Evolutionary conservation across 1,140 invertebrate species (phyloP), one percentile per base, ranked within the genome.

Genomic region (Formica exsecta): DNA sequence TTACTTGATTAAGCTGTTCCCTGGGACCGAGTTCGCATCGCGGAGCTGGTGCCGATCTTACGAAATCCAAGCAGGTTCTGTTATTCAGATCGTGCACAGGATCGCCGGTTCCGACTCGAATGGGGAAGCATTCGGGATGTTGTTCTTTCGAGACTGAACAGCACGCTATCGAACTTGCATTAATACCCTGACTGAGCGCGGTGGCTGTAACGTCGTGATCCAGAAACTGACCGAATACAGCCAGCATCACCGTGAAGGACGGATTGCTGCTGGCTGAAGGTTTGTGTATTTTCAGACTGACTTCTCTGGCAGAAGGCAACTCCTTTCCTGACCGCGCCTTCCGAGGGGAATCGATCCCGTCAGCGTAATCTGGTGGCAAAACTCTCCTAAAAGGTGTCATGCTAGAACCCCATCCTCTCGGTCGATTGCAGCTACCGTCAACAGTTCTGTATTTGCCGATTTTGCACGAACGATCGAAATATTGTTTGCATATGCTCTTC

Each of bases 201-300:
- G 98, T 98, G 2, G 97, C 97, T 0, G 97, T 98, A 36, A 99
- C 97, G 91, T 99, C 99, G 92, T 99, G 99, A 94, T 99, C 99
- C 19, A 99, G 90, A 94, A 99, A 99, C 95, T 99, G 99, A 0
- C 99, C 99, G 96, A 98, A 99, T 11, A 98, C 97, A 0, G 97
- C 97, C 64, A 98, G 91, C 97, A 98, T 97, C 0, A 98, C 97
- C 0, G 97, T 97, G 91, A 98, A 98, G 48, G 96, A 95, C 0
- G 97, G 96, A 93, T 98, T 97, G 38, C 96, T 96, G 48, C 96
- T 96, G 85, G 97, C 97, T 75, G 96, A 96, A 0, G 97, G 97
- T 8, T 97, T 94, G 93, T 98, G 97, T 0, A 98, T 96, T 36
- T 96, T 96, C 0, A 97, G 91, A 87, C 97, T 98, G 6, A 98